These are phyloP conservation scores for Hyphantria cunea DNA, from an alignment of 1,140 invertebrate species.

Conservation along the genomic window DNA sequence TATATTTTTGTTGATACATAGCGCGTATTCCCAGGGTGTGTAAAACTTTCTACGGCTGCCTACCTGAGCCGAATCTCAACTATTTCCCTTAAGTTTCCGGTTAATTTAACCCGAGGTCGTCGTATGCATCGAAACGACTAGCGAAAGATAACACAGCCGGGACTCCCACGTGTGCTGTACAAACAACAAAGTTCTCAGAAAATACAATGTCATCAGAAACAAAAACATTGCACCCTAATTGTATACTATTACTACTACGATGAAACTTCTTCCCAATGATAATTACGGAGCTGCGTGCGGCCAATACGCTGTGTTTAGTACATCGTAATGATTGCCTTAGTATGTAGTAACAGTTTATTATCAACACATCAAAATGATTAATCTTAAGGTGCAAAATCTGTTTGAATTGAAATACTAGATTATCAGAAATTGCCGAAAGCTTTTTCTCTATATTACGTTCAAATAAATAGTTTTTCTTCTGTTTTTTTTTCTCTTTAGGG, in stretches of 20 bases:
- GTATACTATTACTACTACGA: constrained; percentile 31
- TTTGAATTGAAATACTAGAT: too few species aligned
- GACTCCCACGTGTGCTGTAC: constrained; percentile 54
- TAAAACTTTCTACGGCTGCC: constrained; percentile 26
- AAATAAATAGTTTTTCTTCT: too few species aligned
- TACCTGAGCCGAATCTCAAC: constrained; percentile 64
- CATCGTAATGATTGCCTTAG: constrained; percentile 24
- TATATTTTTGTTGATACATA: constrained; percentile 17
- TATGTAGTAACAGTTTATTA: constrained; percentile 16
- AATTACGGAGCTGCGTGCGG: constrained; percentile 34
- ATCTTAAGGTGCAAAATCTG: too few species aligned
- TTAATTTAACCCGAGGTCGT: constrained; percentile 64
- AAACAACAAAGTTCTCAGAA: constrained; percentile 51
- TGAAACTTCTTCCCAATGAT: constrained; percentile 25
- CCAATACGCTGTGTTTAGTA: constrained; percentile 22
- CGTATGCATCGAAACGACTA: constrained; percentile 47
- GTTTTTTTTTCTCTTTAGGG: too few species aligned
- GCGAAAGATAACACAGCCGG: constrained; percentile 39
- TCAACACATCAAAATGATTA: neutral
- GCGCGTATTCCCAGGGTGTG: constrained; percentile 14
- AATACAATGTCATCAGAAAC: constrained; percentile 57
- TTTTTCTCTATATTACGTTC: too few species aligned
- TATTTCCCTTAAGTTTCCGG: constrained; percentile 64
- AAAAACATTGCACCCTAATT: constrained; percentile 54
- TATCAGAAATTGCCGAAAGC: too few species aligned